Conservation (phyloP, 1,140 invertebrate species). For the Melipona quadrifasciata region DNA sequence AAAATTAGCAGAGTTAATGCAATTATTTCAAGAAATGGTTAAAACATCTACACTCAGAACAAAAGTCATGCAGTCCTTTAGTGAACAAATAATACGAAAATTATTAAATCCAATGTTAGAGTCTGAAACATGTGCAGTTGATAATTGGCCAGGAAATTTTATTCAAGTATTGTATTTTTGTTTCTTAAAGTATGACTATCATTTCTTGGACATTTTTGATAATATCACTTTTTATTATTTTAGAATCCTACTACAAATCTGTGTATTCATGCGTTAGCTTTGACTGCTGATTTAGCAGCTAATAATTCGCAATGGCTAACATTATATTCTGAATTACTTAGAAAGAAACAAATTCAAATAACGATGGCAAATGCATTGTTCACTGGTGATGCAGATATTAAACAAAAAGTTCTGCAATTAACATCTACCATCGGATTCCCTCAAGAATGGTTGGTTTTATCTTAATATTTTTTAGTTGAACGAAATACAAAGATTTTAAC, state of each 20-base stretch:
- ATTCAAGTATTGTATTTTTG: slow-evolving; percentile 63
- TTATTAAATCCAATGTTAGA: slow-evolving; percentile 71
- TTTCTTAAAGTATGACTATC: neutral
- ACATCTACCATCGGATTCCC: slow-evolving; percentile 78
- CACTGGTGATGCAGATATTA: slow-evolving; percentile 78
- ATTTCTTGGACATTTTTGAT: neutral
- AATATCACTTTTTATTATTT: slow-evolving; percentile 37
- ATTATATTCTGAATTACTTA: slow-evolving; percentile 78
- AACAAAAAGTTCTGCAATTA: slow-evolving; percentile 80
- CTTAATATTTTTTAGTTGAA: slow-evolving; percentile 10
- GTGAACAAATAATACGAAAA: slow-evolving; percentile 69
- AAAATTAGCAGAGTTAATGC: slow-evolving; percentile 78
- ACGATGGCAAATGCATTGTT: slow-evolving; percentile 82
- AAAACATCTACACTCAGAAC: slow-evolving; percentile 71
- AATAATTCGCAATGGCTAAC: slow-evolving; percentile 80
- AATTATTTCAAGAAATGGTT: slow-evolving; percentile 80
- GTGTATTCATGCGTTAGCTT: slow-evolving; percentile 80
- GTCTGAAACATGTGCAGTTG: slow-evolving; percentile 49
- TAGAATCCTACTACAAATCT: slow-evolving; percentile 77
- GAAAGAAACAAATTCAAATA: slow-evolving; percentile 81
- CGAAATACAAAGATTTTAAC: neutral
- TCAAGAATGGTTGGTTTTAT: slow-evolving; percentile 71
- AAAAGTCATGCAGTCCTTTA: slow-evolving; percentile 76
- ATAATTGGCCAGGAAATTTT: slow-evolving; percentile 70
- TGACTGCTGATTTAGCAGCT: slow-evolving; percentile 79